Conservation (phyloP, 2,113 vertebrate species). For the Trogon surrucura region DNA sequence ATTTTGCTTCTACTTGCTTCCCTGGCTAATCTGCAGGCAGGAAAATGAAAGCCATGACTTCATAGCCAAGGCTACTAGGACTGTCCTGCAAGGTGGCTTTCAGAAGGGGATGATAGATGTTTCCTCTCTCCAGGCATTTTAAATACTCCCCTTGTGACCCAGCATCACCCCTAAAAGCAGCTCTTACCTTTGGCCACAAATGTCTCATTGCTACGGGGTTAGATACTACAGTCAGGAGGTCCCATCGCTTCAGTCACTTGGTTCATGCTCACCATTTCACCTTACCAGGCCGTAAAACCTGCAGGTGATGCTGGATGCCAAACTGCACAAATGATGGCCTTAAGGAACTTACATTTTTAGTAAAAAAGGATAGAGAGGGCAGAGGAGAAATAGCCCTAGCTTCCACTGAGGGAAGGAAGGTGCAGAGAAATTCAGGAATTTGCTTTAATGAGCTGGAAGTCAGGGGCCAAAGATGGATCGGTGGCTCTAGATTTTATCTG, state of each 20-base stretch:
- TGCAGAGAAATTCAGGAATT: not conserved
- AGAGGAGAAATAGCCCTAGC: not conserved
- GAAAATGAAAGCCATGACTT: not conserved
- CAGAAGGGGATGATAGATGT: not conserved
- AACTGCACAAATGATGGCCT: not conserved
- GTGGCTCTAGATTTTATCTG: not conserved
- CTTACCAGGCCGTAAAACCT: not conserved
- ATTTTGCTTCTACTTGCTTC: not conserved
- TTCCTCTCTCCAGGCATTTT: not conserved
- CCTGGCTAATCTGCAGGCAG: not conserved
- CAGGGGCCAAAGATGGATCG: not conserved
- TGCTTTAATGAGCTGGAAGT: not conserved
- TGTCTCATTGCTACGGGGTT: accelerated
- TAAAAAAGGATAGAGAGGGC: not conserved
- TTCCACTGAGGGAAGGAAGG: not conserved
- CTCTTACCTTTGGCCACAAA: not conserved
- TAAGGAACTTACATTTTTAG: not conserved
- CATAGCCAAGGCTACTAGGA: not conserved
- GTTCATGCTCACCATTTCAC: not conserved
- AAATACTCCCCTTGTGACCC: not conserved
- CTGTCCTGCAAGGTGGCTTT: not conserved
- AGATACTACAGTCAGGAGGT: not conserved
- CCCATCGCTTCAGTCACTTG: not conserved
- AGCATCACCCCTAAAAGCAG: not conserved
- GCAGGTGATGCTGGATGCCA: not conserved